Evolutionary conservation across 2,113 vertebrate species (phyloP), one percentile per base, ranked within the genome.

Genomic region (Plestiodon gilberti): DNA sequence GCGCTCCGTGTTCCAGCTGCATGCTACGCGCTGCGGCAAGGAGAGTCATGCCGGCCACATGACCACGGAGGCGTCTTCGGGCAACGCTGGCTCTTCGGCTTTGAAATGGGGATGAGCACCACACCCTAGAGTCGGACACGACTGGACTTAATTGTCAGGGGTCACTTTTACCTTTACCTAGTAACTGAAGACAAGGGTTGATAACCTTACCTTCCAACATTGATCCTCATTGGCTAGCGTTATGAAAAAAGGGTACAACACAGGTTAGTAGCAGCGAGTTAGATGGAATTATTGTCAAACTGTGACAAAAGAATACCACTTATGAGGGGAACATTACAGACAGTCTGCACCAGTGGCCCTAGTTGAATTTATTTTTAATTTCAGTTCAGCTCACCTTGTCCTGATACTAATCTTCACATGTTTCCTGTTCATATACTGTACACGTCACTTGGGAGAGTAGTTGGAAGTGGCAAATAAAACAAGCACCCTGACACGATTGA

Each of bases 161-260:
- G n/a, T n/a, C n/a, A n/a, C n/a, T n/a, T n/a, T n/a, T n/a, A n/a
- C n/a, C n/a, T n/a, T n/a, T n/a, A n/a, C n/a, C n/a, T 52, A 59
- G 35, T 74, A 91, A 77, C 8, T 48, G 43, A 48, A 77, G 5
- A 75, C 62, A 64, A 25, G 65, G 23, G 82, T 78, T 85, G 48
- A 83, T 73, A 61, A 94, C 96, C 96, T 0, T 99, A 99, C 99
- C 99, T 99, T 99, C 98, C 99, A 99, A 97, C 97, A 97, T 87
- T 97, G 96, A 83, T 99, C 99, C 97, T 98, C 97, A 96, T 97
- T 97, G 97, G 98, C 98, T 99, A 88, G 98, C 97, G 91, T 95
- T 74, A 95, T 91, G 95, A 96, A 97, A 93, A 93, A 96, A 97
- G 96, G 97, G 97, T 92, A 97, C 95, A 99, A 94, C 97, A 96